These are phyloP conservation scores for Falco concolor DNA, from an alignment of 2,797 vertebrate genomes.

Conservation along the genomic window DNA sequence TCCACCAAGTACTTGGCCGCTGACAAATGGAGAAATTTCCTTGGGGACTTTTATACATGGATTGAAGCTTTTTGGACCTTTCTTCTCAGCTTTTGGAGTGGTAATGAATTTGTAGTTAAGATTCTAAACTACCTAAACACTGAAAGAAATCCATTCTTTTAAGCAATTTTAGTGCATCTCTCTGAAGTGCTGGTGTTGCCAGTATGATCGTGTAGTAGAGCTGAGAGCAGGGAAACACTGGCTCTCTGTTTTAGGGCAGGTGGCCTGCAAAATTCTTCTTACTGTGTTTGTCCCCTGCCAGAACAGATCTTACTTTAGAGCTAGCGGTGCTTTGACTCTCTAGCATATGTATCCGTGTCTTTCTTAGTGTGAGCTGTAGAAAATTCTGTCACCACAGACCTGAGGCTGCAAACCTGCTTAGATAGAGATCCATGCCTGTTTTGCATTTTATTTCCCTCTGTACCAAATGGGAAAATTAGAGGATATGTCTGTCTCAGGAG, in stretches of 20 bases:
- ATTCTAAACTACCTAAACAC: neutral
- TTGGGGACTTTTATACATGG: neutral
- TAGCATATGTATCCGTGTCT: neutral
- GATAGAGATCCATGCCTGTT: neutral
- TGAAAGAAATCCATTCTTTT: neutral
- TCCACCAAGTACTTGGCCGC: neutral
- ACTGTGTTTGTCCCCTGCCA: neutral
- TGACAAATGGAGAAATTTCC: neutral
- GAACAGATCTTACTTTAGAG: neutral
- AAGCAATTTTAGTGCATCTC: neutral
- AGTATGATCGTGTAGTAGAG: neutral
- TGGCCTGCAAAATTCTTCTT: neutral
- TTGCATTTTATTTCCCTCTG: neutral
- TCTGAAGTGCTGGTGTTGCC: neutral
- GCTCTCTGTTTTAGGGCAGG: neutral
- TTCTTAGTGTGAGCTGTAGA: neutral
- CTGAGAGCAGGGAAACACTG: neutral
- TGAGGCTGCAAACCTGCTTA: neutral
- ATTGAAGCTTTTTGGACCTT: neutral
- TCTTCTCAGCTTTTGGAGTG: neutral
- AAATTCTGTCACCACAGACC: neutral
- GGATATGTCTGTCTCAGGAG: neutral
- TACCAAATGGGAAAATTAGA: neutral
- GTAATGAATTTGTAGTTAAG: neutral
- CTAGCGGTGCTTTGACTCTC: neutral